Base-by-base conservation (phyloP, 1,140 invertebrate species). In the Danaus plexippus region DNA sequence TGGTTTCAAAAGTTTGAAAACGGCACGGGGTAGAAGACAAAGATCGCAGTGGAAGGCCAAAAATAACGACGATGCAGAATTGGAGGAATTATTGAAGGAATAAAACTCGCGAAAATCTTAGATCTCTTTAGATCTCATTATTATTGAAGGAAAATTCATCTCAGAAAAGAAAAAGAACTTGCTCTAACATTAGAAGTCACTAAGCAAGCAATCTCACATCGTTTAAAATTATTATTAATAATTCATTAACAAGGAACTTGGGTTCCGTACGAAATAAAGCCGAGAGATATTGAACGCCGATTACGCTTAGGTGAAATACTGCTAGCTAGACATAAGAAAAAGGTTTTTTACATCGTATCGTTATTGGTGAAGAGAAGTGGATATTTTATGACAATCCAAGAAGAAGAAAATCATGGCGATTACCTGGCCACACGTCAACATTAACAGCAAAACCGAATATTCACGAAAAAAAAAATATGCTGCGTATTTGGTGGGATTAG, bases 31-130 rank as follows among this genome's bases (percentile, higher is more conserved):
- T 44, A 4, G 42, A 52, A 15, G 51, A 44, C 51, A 52, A 52
- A 52, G 42, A 44, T 12, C 41, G 41, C 10, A 52, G 51, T 15
- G 51, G 51, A 52, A 52, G 51, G 11, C 51, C 51, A 32, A 32
- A 8, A 3, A 7, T 32, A 4, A 32, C 22, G 22, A 8, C 2
- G 22, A 32, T 32, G 42, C 43, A 45, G 43, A 45, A 1, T 45
- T 45, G 43, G 9, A 45, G 11, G 43, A 45, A 45, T 32, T 32
- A 32, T 32, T 32, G 22, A 6, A 32, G 22, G 22, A 32, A 32
- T 2, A 32, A 32, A 22, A 2, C 18, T 22, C n/a, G n/a, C n/a
- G n/a, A n/a, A n/a, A n/a, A n/a, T n/a, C n/a, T n/a, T n/a, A n/a
- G n/a, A n/a, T n/a, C n/a, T n/a, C n/a, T n/a, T n/a, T n/a, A n/a